Base-by-base conservation (phyloP, 2,888 invertebrate genomes). In the Orthosia gothica region DNA sequence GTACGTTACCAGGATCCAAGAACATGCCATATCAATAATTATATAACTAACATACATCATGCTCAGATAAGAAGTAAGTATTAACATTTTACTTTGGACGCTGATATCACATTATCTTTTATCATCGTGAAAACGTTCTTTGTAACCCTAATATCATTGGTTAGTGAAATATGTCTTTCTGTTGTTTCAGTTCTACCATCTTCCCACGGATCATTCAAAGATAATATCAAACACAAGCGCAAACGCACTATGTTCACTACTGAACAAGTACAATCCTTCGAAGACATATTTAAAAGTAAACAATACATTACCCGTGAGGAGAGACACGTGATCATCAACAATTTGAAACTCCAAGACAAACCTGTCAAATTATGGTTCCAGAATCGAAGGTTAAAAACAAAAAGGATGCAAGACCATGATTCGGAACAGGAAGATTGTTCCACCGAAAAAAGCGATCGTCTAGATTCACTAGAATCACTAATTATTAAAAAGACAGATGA, bases 311-410 rank as follows among this genome's bases (percentile, higher is more conserved):
- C 97, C 85, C 96, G 98, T n/a, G 97, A 98, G 1, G 96, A 98
- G 40, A 94, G 98, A 66, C 97, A 98, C 72, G 96, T 97, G 75
- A 95, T 98, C 91, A 97, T 98, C 0, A 91, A 97, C 0, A 89
- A 93, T 9, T 93, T 98, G 0, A 95, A 96, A 72, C 93, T 98
- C 1, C 97, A 97, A 13, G 98, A 98, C 87, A 95, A 98, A 66
- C 97, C 98, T 86, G 97, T 98, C 57, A 98, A 98, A 92, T 98
- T 98, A 18, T 98, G 98, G 98, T 98, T 98, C 89, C 98, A 98
- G 89, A 98, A 98, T 89, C 95, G 98, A 0, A 93, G 98, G 0
- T 97, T 98, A 97, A 97, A 97, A 83, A 93, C 90, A 82, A 97
- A 97, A 88, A 97, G 97, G 86, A 97, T 97, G 67, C 91, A 81